Base-by-base conservation (phyloP, 2,888 invertebrate species). In the Lasioglossum figueresi region DNA sequence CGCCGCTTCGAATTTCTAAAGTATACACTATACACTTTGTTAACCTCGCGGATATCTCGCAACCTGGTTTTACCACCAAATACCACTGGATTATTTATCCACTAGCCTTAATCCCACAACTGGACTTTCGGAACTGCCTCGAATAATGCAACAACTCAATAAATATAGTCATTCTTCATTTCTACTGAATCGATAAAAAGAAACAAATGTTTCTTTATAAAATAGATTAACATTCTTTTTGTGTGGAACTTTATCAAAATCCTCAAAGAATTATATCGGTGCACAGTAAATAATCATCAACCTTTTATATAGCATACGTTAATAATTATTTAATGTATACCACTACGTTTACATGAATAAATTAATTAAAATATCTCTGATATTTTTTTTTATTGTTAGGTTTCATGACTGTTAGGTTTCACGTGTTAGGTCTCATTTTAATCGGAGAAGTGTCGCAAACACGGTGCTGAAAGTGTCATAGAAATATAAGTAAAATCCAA, bases 1-100 rank as follows among this genome's bases (percentile, higher is more conserved):
- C 63, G 31, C 19, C 31, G 75, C 71, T 63, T 76, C 16, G 27
- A 74, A 71, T 80, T 70, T 37, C 31, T 74, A 68, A 16, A 59
- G 56, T 72, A 31, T 56, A 43, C 56, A 70, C 19, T 72, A 40
- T 56, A 43, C 43, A 70, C 27, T 37, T 52, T 45, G 52, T 68
- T n/a, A 52, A n/a, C 23, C 16, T 31, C 37, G 23, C 48, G 23
- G 12, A n/a, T 14, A 0, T 27, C 45, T 6, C 10, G 27, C 31
- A 43, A 6, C 23, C 6, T 6, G 63, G 19, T 71, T 77, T 72
- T 4, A 23, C 27, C 6, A 16, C 27, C 14, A 5, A 68, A n/a
- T n/a, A 70, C 27, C 40, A 14, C 1, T 40, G 23, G 40, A 70
- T 40, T 70, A 70, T 40, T 40, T 70, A 34, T 8, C 5, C 31